Percentiles rank a stretch among this genome's conserved stretches.
These are phyloP conservation scores for Nymphalis urticae DNA, from an alignment of 2,888 invertebrate species.

Conservation along the genomic window DNA sequence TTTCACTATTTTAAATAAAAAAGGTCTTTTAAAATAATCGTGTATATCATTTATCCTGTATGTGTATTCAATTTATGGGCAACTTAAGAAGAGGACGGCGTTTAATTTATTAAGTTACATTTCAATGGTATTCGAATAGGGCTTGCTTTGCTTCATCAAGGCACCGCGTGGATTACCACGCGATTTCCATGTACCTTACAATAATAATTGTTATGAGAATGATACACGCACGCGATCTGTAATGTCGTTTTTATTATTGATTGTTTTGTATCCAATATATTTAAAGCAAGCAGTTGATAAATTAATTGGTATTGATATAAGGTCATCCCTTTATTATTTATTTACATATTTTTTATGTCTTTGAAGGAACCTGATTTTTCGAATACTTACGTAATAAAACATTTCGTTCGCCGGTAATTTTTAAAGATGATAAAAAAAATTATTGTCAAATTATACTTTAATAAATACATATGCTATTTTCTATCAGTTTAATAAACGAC, in stretches of 20 bases:
- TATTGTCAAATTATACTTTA: too few species aligned
- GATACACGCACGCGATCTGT: slow-evolving; percentile 72
- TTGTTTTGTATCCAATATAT: slow-evolving; percentile 48
- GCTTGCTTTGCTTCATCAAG: slow-evolving; percentile 48
- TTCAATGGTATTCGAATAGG: slow-evolving; percentile 28
- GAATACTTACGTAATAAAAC: neutral
- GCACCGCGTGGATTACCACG: slow-evolving; percentile 57
- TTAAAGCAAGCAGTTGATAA: slow-evolving; percentile 53
- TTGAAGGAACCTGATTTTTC: neutral
- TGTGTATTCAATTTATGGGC: too few species aligned
- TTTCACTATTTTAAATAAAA: too few species aligned
- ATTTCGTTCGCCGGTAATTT: too few species aligned
- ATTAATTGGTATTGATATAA: slow-evolving; percentile 42
- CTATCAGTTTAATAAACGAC: neutral
- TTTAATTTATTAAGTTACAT: slow-evolving; percentile 22
- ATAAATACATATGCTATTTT: neutral
- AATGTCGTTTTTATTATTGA: slow-evolving; percentile 35
- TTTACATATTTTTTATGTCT: neutral
- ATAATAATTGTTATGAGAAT: slow-evolving; percentile 73
- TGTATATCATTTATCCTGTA: too few species aligned
- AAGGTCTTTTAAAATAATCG: too few species aligned
- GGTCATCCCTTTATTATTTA: neutral
- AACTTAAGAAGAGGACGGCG: neutral
- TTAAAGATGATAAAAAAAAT: too few species aligned
- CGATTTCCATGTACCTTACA: slow-evolving; percentile 71